Conservation (phyloP, 2,113 vertebrate species). For the Pyxicephalus adspersus region DNA sequence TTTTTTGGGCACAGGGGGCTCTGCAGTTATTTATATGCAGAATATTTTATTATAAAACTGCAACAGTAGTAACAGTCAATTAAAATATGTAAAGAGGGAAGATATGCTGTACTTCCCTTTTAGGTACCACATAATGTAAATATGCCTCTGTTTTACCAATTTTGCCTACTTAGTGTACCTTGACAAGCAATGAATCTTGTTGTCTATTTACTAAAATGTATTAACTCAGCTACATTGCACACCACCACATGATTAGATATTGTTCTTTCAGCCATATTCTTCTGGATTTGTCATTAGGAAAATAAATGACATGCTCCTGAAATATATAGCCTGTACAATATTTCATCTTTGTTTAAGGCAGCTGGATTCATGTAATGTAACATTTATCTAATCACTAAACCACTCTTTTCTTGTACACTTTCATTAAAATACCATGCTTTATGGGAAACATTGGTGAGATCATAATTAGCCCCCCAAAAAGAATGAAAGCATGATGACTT, state of each 20-base stretch:
- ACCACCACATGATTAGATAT: background rate
- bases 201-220: too few species aligned
- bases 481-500: slow-evolving; percentile 4
- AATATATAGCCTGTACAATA: slow-evolving; percentile 16
- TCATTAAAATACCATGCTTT: slow-evolving; percentile 39
- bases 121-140: too few species aligned
- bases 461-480: slow-evolving; percentile 27
- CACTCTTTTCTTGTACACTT: slow-evolving; percentile 16
- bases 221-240: background rate
- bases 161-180: too few species aligned
- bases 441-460: slow-evolving; percentile 29
- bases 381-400: slow-evolving; percentile 8
- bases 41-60: too few species aligned
- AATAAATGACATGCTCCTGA: background rate
- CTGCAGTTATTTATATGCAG: background rate
- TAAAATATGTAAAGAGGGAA: too few species aligned
- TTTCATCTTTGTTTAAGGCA: background rate
- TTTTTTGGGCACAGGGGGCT: too few species aligned
- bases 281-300: background rate
- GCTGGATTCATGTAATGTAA: slow-evolving; percentile 1
- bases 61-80: too few species aligned
- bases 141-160: too few species aligned
- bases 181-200: too few species aligned
- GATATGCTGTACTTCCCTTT: too few species aligned
- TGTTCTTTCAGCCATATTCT: background rate